Evolutionary conservation across 2,888 invertebrate genomes (phyloP).

Genomic region (Shargacucullia verbasci): DNA sequence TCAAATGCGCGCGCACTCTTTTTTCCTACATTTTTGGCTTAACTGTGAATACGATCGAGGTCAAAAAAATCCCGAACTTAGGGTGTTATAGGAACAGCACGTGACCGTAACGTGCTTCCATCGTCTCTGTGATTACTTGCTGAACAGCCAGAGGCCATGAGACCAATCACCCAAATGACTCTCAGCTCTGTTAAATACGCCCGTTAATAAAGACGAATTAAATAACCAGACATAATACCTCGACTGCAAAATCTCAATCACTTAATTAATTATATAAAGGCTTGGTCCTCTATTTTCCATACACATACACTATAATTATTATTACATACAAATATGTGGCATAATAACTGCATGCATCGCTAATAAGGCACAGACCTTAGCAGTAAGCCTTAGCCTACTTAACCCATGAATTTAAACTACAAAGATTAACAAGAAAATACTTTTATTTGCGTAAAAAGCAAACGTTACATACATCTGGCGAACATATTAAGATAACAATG

Average conservation of each 20-base stretch:
- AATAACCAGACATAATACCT: not conserved
- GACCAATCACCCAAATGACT: too few relatives aligned
- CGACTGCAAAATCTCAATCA: not conserved
- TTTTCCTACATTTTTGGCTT: too few relatives aligned
- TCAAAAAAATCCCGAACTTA: too few relatives aligned
- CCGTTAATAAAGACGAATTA: too few relatives aligned
- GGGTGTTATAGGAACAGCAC: too few relatives aligned
- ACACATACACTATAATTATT: conserved; percentile 37
- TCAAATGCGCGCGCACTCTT: too few relatives aligned
- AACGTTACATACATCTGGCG: conserved; percentile 51
- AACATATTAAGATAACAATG: conserved; percentile 76
- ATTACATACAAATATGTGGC: conserved; percentile 41
- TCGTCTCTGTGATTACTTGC: too few relatives aligned
- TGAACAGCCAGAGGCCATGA: too few relatives aligned
- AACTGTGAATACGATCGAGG: too few relatives aligned
- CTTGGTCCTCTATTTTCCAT: conserved; percentile 24
- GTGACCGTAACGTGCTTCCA: too few relatives aligned
- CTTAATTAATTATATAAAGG: not conserved
- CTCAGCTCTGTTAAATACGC: too few relatives aligned
- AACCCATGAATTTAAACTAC: conserved; percentile 50
- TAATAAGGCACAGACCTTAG: conserved; percentile 65
- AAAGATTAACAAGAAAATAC: conserved; percentile 44
- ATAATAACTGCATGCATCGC: conserved; percentile 61
- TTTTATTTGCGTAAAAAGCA: conserved; percentile 54
- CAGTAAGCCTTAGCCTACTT: conserved; percentile 67